Evolutionary conservation across 2,113 vertebrate species (phyloP).

Genomic region (Diadophis punctatus): DNA sequence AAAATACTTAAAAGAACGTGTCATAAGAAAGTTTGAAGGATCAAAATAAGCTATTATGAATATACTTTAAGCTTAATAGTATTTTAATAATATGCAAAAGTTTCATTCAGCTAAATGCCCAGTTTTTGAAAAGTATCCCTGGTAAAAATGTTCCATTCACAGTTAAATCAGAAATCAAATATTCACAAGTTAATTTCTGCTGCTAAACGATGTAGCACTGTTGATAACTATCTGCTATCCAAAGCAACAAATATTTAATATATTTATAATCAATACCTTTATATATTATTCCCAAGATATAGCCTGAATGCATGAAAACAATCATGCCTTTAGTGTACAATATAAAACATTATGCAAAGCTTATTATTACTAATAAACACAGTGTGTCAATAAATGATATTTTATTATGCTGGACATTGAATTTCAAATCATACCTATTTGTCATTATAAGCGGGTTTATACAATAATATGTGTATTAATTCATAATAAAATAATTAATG

Average conservation of each 20-base stretch:
- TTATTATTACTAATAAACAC: conserved; percentile 10
- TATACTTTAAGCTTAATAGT: conserved; percentile 73
- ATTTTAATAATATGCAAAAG: conserved; percentile 73
- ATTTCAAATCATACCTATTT: conserved; percentile 4
- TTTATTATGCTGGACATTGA: conserved; percentile 47
- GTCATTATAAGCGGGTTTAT: not conserved
- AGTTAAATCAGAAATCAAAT: conserved; percentile 18
- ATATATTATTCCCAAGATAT: not conserved
- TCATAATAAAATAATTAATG: not conserved
- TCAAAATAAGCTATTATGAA: conserved; percentile 74
- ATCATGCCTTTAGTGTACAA: not conserved
- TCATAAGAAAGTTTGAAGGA: conserved; percentile 72
- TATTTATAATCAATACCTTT: not conserved
- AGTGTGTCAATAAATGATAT: conserved; percentile 25
- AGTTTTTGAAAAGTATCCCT: not conserved
- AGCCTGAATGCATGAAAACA: conserved; percentile 4
- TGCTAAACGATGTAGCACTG: not conserved
- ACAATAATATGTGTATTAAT: not conserved
- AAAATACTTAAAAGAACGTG: conserved; percentile 63
- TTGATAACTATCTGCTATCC: conserved; percentile 2
- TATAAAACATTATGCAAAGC: not conserved
- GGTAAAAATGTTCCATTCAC: conserved; percentile 28
- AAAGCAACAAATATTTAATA: not conserved
- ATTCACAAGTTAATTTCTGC: conserved; percentile 20
- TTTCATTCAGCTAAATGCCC: conserved; percentile 54